Percentiles rank a stretch among this genome's conserved stretches.
phyloP scores from a whole-genome alignment of 2,113 vertebrate species.

The Sinocyclocheilus rhinocerous region DNA sequence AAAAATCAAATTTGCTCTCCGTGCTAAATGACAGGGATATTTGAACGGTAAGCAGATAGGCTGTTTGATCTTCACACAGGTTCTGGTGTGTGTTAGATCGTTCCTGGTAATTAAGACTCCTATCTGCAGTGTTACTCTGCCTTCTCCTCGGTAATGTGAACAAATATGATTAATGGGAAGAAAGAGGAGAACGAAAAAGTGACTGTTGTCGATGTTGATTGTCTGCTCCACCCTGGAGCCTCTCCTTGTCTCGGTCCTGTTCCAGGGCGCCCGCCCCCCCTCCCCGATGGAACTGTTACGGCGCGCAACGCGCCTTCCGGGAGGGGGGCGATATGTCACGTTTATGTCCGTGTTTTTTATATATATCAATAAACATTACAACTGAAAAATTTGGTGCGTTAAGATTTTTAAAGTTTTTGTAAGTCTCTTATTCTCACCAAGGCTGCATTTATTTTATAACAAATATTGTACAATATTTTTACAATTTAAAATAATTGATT shows the following conservation, averaged over 20 bases:
- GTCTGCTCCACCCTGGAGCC: no score
- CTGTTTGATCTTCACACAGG: slow-evolving; percentile 57
- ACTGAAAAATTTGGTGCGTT: no score
- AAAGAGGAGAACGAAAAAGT: slow-evolving; percentile 16
- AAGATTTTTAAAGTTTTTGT: neutral
- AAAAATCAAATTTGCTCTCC: slow-evolving; percentile 49
- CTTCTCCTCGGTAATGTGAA: slow-evolving; percentile 46
- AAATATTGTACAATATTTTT: no score
- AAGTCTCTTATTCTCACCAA: neutral
- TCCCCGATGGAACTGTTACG: no score
- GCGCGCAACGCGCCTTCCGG: no score
- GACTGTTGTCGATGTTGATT: no score
- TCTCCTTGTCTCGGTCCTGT: no score
- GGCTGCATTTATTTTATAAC: neutral
- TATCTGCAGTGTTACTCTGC: slow-evolving; percentile 31
- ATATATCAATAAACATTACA: no score
- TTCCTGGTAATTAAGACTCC: slow-evolving; percentile 50
- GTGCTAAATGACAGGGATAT: slow-evolving; percentile 47
- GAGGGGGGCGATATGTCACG: no score
- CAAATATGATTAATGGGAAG: slow-evolving; percentile 52
- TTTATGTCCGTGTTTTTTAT: no score
- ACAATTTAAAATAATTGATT: no score
- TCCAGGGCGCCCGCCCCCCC: no score
- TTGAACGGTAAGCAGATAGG: slow-evolving; percentile 49
- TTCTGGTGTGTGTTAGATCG: slow-evolving; percentile 43